phyloP scores from a whole-genome alignment of 2,888 invertebrate genomes.

The Dasypogon diadema region DNA sequence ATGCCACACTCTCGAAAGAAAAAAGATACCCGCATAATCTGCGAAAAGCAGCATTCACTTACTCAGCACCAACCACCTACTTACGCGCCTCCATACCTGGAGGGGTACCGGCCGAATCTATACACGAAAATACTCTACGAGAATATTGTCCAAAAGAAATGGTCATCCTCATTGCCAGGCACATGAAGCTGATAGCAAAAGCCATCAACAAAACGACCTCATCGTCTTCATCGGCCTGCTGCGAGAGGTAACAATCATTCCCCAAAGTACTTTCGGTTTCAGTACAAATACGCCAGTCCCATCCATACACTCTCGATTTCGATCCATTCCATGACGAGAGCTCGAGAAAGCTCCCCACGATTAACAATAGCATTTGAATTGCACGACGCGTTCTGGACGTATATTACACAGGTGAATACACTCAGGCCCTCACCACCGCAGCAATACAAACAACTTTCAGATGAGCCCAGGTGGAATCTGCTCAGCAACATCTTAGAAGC shows the following conservation, averaged over 20 bases:
- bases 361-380: conserved; percentile 39
- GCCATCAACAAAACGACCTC: conserved; percentile 9
- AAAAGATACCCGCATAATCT: conserved; percentile 22
- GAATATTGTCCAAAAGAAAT: conserved; percentile 50
- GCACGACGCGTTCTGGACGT: conserved; percentile 19
- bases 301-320: background rate
- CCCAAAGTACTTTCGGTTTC: conserved; percentile 47
- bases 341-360: conserved; percentile 41
- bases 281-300: conserved; percentile 2
- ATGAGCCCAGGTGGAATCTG: conserved; percentile 23
- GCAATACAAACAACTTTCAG: background rate
- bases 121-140: conserved; percentile 3
- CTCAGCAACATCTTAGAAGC: conserved; percentile 17
- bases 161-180: conserved; percentile 36
- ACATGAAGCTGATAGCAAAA: background rate
- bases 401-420: background rate
- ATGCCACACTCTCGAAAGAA: conserved; percentile 26
- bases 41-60: conserved; percentile 36
- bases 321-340: conserved; percentile 3
- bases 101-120: conserved; percentile 36
- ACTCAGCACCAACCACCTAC: conserved; percentile 23
- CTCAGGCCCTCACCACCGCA: conserved; percentile 9
- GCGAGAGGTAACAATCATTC: background rate
- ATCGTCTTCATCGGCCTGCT: background rate
- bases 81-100: background rate